Conservation (phyloP, 2,888 invertebrate genomes). For the Choristoneura rosaceana region DNA sequence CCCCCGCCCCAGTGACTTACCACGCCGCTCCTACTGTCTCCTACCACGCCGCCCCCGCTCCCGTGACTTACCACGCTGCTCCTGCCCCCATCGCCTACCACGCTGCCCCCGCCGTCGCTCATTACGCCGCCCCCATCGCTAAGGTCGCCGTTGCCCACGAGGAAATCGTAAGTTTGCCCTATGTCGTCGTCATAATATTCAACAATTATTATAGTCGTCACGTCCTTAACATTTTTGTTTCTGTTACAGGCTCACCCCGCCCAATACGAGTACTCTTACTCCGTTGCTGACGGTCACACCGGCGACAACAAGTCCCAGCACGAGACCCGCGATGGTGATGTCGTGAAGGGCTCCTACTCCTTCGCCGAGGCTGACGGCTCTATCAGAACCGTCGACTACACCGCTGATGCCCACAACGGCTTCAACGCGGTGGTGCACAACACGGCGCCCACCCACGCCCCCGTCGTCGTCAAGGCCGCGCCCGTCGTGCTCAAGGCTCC, state of each 20-base stretch:
- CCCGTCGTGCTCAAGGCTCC: slow-evolving; percentile 45
- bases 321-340: slow-evolving; percentile 62
- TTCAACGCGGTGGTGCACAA: slow-evolving; percentile 37
- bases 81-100: slow-evolving; percentile 40
- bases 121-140: slow-evolving; percentile 50
- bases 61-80: slow-evolving; percentile 18
- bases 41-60: slow-evolving; percentile 36
- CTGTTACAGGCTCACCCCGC: slow-evolving; percentile 44
- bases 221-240: neutral
- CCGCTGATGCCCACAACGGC: slow-evolving; percentile 62
- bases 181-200: neutral
- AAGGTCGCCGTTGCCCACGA: slow-evolving; percentile 42
- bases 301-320: slow-evolving; percentile 65
- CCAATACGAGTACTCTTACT: slow-evolving; percentile 60
- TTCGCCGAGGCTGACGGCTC: slow-evolving; percentile 64
- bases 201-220: neutral
- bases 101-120: slow-evolving; percentile 46
- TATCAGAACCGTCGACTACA: slow-evolving; percentile 61
- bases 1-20: slow-evolving; percentile 30
- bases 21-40: slow-evolving; percentile 28
- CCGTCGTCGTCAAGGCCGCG: slow-evolving; percentile 45
- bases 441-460: slow-evolving; percentile 45
- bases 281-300: slow-evolving; percentile 67
- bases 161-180: slow-evolving; percentile 33
- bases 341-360: slow-evolving; percentile 62